These are phyloP conservation scores for Reticulitermes speratus DNA, from an alignment of 1,140 invertebrate species.

Conservation along the genomic window DNA sequence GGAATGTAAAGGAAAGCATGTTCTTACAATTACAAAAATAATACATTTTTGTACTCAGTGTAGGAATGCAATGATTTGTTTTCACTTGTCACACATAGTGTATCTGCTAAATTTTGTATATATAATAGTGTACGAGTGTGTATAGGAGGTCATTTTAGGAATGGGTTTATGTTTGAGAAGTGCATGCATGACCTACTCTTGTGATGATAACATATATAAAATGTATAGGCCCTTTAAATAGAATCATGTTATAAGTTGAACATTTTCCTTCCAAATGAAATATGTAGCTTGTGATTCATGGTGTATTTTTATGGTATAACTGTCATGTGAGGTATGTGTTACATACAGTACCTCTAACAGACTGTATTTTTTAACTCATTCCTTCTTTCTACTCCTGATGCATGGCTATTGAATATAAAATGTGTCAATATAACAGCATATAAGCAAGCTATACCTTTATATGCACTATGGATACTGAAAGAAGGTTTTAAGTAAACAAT, in stretches of 20 bases:
- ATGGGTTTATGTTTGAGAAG: background rate
- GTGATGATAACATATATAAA: background rate
- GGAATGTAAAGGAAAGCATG: too few species aligned
- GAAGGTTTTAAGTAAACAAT: too few species aligned
- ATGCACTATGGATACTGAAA: background rate
- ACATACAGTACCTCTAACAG: too few species aligned
- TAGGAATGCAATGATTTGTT: too few species aligned
- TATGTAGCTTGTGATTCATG: background rate
- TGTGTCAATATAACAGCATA: background rate
- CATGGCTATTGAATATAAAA: slow-evolving; percentile 4
- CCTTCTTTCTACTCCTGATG: slow-evolving; percentile 3
- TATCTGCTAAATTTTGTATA: too few species aligned
- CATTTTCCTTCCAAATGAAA: background rate
- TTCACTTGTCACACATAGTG: too few species aligned
- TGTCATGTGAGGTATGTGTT: too few species aligned
- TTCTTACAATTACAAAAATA: too few species aligned
- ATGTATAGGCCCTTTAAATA: background rate
- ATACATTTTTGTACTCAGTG: too few species aligned
- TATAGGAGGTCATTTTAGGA: background rate
- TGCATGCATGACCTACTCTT: background rate
- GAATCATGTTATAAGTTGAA: background rate
- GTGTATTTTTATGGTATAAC: background rate
- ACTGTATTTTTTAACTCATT: background rate
- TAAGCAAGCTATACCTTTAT: background rate
- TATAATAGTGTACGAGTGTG: too few species aligned